These are phyloP conservation scores for Ascaphus truei DNA, from an alignment of 2,113 vertebrate species.

Conservation along the genomic window DNA sequence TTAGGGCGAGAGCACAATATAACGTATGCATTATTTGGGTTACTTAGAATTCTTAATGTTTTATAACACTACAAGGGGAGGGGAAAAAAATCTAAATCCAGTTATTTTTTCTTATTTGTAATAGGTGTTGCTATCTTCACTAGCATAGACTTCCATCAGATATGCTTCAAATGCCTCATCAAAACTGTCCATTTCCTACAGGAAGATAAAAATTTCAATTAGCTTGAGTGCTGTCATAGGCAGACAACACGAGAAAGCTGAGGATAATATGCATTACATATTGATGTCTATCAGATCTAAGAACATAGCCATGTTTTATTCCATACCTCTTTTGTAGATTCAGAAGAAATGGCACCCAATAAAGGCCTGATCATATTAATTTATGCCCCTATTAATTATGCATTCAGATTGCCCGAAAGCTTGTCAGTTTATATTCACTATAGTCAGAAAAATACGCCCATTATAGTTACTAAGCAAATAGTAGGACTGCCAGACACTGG, in stretches of 20 bases:
- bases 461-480: conserved; percentile 73
- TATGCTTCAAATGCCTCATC: conserved; percentile 58
- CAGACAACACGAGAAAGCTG: conserved; percentile 69
- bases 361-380: conserved; percentile 87
- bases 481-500: conserved; percentile 66
- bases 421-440: conserved; percentile 88
- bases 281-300: conserved; percentile 77
- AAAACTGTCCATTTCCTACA: conserved; percentile 71
- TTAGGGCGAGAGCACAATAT: no score
- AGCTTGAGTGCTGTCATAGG: conserved; percentile 71
- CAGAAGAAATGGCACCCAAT: conserved; percentile 74
- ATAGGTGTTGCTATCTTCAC: not conserved
- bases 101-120: conserved; percentile 52
- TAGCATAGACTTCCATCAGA: conserved; percentile 28
- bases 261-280: conserved; percentile 85
- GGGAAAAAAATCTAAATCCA: no score
- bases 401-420: conserved; percentile 84
- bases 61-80: no score
- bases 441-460: conserved; percentile 77
- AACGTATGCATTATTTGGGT: no score
- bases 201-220: conserved; percentile 84
- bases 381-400: conserved; percentile 90
- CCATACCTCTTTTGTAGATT: conserved; percentile 70
- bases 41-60: no score
- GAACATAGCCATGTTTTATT: conserved; percentile 75